These are phyloP conservation scores for Silurus lanzhouensis DNA, from an alignment of 2,797 vertebrate species.

Conservation along the genomic window DNA sequence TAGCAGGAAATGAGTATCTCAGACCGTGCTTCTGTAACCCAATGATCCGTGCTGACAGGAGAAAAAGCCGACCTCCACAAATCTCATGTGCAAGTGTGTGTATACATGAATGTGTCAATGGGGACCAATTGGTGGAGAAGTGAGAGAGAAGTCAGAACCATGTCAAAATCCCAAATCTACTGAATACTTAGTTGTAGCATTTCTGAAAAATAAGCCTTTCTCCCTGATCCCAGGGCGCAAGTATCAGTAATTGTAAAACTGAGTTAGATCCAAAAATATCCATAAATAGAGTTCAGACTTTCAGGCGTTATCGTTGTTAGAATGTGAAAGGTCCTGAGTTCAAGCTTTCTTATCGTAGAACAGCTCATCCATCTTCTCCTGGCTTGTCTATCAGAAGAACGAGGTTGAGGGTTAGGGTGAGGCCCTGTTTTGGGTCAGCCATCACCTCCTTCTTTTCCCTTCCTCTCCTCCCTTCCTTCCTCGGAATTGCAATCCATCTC, in stretches of 20 bases:
- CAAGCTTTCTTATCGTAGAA: constrained; percentile 32
- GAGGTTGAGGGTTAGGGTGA: constrained; percentile 32
- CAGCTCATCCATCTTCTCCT: constrained; percentile 42
- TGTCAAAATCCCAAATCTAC: neutral
- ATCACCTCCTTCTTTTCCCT: constrained; percentile 29
- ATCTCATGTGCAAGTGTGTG: constrained; percentile 40
- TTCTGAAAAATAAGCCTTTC: neutral
- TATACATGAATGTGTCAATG: constrained; percentile 40
- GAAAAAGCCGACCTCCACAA: constrained; percentile 27
- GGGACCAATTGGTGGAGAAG: constrained; percentile 45
- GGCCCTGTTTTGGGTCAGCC: constrained; percentile 43
- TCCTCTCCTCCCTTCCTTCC: constrained; percentile 9
- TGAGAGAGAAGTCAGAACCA: neutral
- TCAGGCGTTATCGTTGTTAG: constrained; percentile 32
- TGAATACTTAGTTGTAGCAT: neutral
- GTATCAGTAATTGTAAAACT: neutral
- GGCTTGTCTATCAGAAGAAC: constrained; percentile 23
- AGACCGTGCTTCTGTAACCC: constrained; percentile 38
- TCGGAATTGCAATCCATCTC: constrained; percentile 28
- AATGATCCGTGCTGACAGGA: constrained; percentile 53
- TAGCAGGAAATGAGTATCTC: constrained; percentile 50
- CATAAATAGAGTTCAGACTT: neutral
- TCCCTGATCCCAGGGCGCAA: neutral
- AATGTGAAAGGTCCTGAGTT: constrained; percentile 23
- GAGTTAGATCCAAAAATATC: constrained; percentile 5